Base-by-base conservation (phyloP, 2,888 invertebrate species). In the Aradus depressus region DNA sequence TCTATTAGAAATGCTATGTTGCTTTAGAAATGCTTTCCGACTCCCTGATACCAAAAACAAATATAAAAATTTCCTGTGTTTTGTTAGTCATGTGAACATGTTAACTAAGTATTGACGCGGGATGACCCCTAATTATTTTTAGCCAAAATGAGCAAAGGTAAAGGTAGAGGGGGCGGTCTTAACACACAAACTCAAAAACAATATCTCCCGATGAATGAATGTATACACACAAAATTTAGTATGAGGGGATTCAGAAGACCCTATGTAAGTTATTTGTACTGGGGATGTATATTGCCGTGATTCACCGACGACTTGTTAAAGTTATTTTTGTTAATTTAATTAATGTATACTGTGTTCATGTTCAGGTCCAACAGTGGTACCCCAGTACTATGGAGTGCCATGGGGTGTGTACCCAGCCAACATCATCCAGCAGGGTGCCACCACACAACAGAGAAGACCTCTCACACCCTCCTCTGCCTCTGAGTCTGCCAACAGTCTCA, bases 321-420 rank as follows among this genome's bases (percentile, higher is more conserved):
- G 5, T n/a, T 37, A 8, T 37, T 10, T 14, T 37, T 37, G 37
- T 16, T 16, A n/a, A 37, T 37, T 14, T 37, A n/a, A 28, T 6
- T 19, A 41, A 16, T 50, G 23, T 44, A 14, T 2, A n/a, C 14
- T 37, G 8, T 50, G 14, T n/a, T 25, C 12, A 31, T 28, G 4
- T 2, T 25, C 60, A 65, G 69, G 69, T 38, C 68, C 70, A 5
- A 70, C 74, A 21, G 75, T 77, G 50, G 73, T 91, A 63, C 90
- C 90, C 47, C 92, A 90, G 64, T 93, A 95, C 73, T 93, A 93
- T 70, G 86, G 88, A 52, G 85, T 91, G 59, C 91, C 91, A 25
- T 93, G 93, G 90, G 81, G 84, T 60, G 87, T 93, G 64, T 93
- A 93, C 72, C 90, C 91, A 35, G 80, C 84, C 39, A 80, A 81